Evolutionary conservation across 1,140 invertebrate species (phyloP).

Genomic region (Tribolium madens): DNA sequence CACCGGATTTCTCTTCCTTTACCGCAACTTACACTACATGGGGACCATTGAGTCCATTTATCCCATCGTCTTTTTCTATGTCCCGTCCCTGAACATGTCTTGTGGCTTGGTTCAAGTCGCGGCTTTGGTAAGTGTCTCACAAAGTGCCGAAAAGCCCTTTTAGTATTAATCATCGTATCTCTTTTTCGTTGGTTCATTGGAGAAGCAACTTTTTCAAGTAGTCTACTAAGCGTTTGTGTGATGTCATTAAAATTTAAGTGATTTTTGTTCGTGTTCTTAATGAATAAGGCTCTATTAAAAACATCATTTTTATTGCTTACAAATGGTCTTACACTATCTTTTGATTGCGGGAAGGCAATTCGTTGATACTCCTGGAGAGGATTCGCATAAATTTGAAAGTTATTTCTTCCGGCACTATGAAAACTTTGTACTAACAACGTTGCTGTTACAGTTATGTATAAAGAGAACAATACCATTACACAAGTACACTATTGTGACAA

Average conservation of each 20-base stretch:
- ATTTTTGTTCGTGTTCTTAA: constrained; percentile 18
- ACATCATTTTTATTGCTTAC: constrained; percentile 44
- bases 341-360: constrained; percentile 33
- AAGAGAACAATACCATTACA: constrained; percentile 19
- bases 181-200: neutral
- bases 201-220: neutral
- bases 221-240: neutral
- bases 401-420: constrained; percentile 30
- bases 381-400: neutral
- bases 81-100: neutral
- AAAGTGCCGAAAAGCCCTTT: neutral
- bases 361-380: constrained; percentile 20
- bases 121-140: neutral
- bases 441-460: constrained; percentile 21
- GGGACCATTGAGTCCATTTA: constrained; percentile 71
- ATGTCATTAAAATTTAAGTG: constrained; percentile 18
- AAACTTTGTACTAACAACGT: constrained; percentile 46
- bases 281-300: constrained; percentile 39
- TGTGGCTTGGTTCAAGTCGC: neutral
- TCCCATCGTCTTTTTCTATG: constrained; percentile 63
- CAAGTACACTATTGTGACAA: constrained; percentile 34
- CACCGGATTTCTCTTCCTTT: constrained; percentile 71
- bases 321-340: constrained; percentile 39
- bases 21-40: constrained; percentile 72
- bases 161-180: neutral